Base-by-base conservation (phyloP, 2,888 invertebrate species). In the Agelastica alni region DNA sequence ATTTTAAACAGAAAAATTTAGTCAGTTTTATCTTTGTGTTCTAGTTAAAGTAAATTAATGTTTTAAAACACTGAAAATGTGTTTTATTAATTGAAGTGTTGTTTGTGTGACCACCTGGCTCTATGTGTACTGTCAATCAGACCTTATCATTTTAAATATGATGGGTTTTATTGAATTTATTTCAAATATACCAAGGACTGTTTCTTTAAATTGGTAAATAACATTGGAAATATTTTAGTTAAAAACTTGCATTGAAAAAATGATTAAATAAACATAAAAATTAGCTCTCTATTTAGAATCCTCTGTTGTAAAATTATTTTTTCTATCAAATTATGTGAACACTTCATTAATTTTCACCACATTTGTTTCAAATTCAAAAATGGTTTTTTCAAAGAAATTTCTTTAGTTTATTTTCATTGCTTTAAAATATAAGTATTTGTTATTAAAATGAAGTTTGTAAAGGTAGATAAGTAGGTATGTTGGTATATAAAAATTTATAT, bases 101-200 rank as follows among this genome's bases (percentile, higher is more conserved):
- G 61, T 66, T 67, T 70, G 64, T 63, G 64, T 72, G 73, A 74
- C 73, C 75, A 75, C 74, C 75, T 75, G 75, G 74, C 70, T 71
- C 61, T 59, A 61, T 61, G 58, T 55, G 46, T 57, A 65, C 65
- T 69, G 69, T 71, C 70, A 69, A 65, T 69, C 63, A 64, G 67
- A 67, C 66, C 66, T 65, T 67, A 68, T 65, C 65, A 65, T 66
- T 65, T 64, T 62, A 69, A 68, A 68, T 67, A 69, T 68, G 65
- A 73, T 73, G 72, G 69, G 65, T 65, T 63, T 66, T 66, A 58
- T 64, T 60, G 58, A 61, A 63, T 67, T 67, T 62, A 59, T 56
- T 62, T 61, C 58, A 55, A 59, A 62, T 60, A 54, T 62, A 62
- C 61, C 62, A 64, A 67, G 66, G 67, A 69, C 63, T 67, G 61